Evolutionary conservation across 2,797 vertebrate genomes (phyloP), one percentile per base, ranked within the genome.

Genomic region (Arctocebus calabarensis): DNA sequence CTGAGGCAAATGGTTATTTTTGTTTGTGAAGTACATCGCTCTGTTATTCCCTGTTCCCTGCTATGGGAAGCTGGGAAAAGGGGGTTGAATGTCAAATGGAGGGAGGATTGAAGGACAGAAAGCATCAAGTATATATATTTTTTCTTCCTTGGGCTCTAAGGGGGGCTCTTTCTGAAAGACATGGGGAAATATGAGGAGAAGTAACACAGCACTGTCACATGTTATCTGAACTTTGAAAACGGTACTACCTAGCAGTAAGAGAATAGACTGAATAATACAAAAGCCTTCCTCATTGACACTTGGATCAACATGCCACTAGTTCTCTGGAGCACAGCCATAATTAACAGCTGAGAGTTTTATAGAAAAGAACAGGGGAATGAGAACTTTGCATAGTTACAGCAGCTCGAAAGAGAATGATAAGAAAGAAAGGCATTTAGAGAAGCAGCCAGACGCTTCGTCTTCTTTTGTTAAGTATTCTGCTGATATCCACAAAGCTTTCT

Each of bases 181-280:
- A 34, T 27, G 1, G 14, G 66, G 4, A 94, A 94, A 92, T 70
- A 73, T 16, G 13, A 92, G 9, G 19, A 55, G n/a, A 94, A 74
- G 22, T 82, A 32, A 86, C 29, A 94, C 78, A 85, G 2, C 27
- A n/a, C 1, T 78, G 32, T 45, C 34, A 78, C 70, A 40, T 48
- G 29, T 23, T 89, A 70, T 85, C 70, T 86, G 45, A 96, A 70
- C 25, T 85, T 74, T 75, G 20, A 88, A 88, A 40, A 34, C 71
- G 45, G 45, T 20, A 55, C 40, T 43, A 59, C n/a, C n/a, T 75
- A 34, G n/a, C 34, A 66, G 10, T 57, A 79, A 79, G 59, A 90
- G 27, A 92, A 78, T 71, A 84, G 43, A 88, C 23, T 82, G 52
- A 93, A 87, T 64, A 57, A 71, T n/a, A 82, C 1, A 1, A 55